Evolutionary conservation across 2,113 vertebrate genomes (phyloP).

Genomic region (Amazona guildingii): DNA sequence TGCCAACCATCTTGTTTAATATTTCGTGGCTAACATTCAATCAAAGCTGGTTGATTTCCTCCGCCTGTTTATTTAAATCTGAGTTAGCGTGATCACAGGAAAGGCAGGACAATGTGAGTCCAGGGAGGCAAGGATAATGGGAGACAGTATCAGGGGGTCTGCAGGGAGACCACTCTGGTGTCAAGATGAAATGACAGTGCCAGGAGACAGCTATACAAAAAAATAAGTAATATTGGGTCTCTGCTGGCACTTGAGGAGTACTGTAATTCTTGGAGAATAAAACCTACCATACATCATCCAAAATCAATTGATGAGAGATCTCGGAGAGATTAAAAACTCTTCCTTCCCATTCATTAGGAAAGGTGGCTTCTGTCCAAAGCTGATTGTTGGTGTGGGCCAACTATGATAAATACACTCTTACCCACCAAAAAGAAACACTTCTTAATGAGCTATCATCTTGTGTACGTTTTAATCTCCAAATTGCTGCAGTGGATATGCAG

Average conservation of each 20-base stretch:
- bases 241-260: conserved; percentile 20
- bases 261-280: conserved; percentile 60
- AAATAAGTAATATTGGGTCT: neutral
- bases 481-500: neutral
- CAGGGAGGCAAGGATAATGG: neutral
- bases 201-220: conserved; percentile 24
- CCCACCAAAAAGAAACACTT: conserved; percentile 1
- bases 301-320: conserved; percentile 70
- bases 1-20: neutral
- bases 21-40: neutral
- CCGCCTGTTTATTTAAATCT: neutral
- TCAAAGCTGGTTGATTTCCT: neutral
- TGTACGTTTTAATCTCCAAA: conserved; percentile 47
- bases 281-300: conserved; percentile 54
- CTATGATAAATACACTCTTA: conserved; percentile 61
- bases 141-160: conserved; percentile 15
- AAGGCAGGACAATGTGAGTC: neutral
- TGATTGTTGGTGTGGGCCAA: conserved; percentile 50
- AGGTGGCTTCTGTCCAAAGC: conserved; percentile 36
- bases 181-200: conserved; percentile 9
- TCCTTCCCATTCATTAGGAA: conserved; percentile 64
- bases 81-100: neutral
- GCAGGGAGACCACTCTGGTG: neutral
- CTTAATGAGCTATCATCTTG: conserved; percentile 51
- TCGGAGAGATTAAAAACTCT: conserved; percentile 59